These are phyloP conservation scores for Turnix velox DNA, from an alignment of 2,113 vertebrate species.

Conservation along the genomic window DNA sequence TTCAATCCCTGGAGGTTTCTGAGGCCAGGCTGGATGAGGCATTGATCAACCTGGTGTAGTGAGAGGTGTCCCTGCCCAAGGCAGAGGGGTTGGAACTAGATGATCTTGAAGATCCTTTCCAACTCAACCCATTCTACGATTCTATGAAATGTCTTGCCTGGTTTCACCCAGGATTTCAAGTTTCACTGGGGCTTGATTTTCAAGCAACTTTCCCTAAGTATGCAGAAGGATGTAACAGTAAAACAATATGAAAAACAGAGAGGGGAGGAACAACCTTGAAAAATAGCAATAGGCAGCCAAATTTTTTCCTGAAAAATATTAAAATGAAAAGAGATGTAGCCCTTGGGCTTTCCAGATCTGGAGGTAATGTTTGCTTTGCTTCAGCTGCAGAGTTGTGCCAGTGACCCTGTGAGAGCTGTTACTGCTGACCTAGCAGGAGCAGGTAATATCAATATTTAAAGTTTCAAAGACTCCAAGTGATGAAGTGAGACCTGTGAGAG, in stretches of 20 bases:
- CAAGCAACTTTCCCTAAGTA: background rate
- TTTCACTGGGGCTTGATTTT: background rate
- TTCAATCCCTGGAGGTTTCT: no score
- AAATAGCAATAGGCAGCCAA: background rate
- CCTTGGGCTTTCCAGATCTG: background rate
- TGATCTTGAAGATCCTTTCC: no score
- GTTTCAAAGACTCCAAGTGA: constrained; percentile 21
- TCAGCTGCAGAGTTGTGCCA: background rate
- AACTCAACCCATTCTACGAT: background rate
- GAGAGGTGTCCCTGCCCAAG: no score
- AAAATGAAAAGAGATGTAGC: background rate
- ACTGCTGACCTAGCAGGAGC: background rate
- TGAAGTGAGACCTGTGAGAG: background rate
- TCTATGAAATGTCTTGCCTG: background rate
- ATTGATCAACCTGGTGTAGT: no score
- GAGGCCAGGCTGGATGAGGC: no score
- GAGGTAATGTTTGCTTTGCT: background rate
- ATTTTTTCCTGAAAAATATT: background rate
- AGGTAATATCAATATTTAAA: constrained; percentile 46
- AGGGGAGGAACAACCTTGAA: background rate
- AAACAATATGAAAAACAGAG: background rate
- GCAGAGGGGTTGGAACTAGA: no score
- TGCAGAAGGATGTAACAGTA: background rate
- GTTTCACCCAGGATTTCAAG: background rate
- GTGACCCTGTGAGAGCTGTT: background rate